phyloP scores from a whole-genome alignment of 1,140 invertebrate genomes.

The Polyergus mexicanus region DNA sequence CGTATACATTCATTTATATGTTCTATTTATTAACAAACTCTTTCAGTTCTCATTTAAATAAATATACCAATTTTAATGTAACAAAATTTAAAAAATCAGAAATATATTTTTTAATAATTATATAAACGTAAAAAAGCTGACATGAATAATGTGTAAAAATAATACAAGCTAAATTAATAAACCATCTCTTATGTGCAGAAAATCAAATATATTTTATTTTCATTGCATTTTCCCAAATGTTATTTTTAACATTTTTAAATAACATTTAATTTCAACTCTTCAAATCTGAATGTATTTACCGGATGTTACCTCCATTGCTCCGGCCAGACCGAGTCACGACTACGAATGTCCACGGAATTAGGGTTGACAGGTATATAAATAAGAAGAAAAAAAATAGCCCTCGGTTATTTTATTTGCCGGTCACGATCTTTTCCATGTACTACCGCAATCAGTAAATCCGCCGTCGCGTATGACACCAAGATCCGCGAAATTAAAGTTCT shows the following conservation, averaged over 20 bases:
- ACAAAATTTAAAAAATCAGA: neutral
- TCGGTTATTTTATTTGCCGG: conserved; percentile 59
- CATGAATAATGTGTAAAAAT: neutral
- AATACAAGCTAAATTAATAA: neutral
- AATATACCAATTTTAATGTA: neutral
- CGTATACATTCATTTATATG: neutral
- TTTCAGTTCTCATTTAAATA: neutral
- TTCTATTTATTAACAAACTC: neutral
- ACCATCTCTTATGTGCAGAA: neutral
- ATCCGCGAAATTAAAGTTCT: conserved; percentile 53
- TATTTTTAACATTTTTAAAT: neutral
- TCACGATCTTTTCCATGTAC: conserved; percentile 59
- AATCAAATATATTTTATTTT: neutral
- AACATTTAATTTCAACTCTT: neutral
- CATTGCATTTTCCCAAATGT: neutral
- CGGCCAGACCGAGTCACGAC: conserved; percentile 26
- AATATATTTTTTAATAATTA: neutral
- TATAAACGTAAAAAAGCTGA: neutral
- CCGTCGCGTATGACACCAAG: conserved; percentile 30
- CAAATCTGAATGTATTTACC: neutral
- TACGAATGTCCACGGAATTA: conserved; percentile 48
- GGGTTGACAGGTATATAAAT: conserved; percentile 56
- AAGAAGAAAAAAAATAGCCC: conserved; percentile 39
- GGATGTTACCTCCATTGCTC: neutral
- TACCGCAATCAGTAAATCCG: conserved; percentile 35